Base-by-base conservation (phyloP, 2,797 vertebrate species). In the Heterohyrax brucei region DNA sequence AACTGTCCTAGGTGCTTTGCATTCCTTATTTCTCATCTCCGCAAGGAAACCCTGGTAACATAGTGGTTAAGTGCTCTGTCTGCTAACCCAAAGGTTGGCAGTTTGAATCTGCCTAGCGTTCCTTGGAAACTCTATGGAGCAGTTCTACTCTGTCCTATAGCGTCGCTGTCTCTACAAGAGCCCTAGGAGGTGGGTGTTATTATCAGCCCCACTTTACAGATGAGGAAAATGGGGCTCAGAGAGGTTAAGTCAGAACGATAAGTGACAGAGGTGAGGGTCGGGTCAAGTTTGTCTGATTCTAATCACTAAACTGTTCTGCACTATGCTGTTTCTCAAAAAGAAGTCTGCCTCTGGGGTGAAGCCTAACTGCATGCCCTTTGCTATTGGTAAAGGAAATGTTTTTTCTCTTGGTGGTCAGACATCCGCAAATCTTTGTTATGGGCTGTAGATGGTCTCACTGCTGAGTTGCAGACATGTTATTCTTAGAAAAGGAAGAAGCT, bases 401-500 rank as follows among this genome's bases (percentile, higher is more conserved):
- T 94, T 96, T 96, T 91, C 85, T 97, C 50, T 84, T 66, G 50
- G 62, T 85, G 66, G 68, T 30, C 92, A 92, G 84, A 92, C 88
- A 83, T 78, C 95, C 12, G 48, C 39, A 56, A 39, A 68, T 82
- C 82, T 97, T 94, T 95, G 92, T 95, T 95, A 81, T 70, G 72
- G 61, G 78, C 73, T 70, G 70, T 95, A 6, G 39, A 39, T 64
- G 87, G 68, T 76, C 66, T 85, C 59, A 33, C 26, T n/a, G 81
- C 85, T 28, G n/a, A 93, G 86, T 56, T 93, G 85, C 93, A 97
- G 87, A 50, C 8, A 19, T 70, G 19, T 96, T 96, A 95, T 93
- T 97, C 96, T 96, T 96, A 97, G 96, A 95, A 92, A 93, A 96
- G 92, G 95, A 95, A 97, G 93, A 91, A 61, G 46, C 84, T 87